phyloP scores from a whole-genome alignment of 2,797 vertebrate genomes.

The Sylvilagus floridanus region DNA sequence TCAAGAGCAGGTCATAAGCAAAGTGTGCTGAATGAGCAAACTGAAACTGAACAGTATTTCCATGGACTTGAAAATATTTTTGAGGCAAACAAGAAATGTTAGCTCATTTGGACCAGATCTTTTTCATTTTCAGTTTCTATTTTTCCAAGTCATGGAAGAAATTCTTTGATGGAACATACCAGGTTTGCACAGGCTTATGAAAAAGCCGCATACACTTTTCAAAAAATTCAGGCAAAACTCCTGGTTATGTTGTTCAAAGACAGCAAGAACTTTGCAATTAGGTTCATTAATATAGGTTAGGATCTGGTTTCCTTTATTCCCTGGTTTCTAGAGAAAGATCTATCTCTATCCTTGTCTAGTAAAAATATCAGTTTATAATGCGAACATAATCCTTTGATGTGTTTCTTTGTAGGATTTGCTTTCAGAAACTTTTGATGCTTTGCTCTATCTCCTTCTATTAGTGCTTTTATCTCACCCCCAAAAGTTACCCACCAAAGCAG shows the following conservation, averaged over 20 bases:
- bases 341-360: conserved; percentile 73
- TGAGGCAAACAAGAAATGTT: conserved; percentile 74
- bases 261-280: conserved; percentile 76
- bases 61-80: conserved; percentile 81
- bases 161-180: conserved; percentile 83
- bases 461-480: conserved; percentile 81
- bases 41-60: conserved; percentile 74
- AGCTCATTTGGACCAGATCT: conserved; percentile 80
- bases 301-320: conserved; percentile 79
- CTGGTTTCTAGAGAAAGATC: conserved; percentile 75
- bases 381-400: conserved; percentile 82
- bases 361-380: conserved; percentile 79
- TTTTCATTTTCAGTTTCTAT: conserved; percentile 82
- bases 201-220: conserved; percentile 76
- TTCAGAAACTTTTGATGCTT: conserved; percentile 70
- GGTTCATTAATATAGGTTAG: conserved; percentile 68
- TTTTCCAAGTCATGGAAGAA: conserved; percentile 82
- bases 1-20: conserved; percentile 61
- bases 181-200: conserved; percentile 78
- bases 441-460: conserved; percentile 77
- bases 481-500: conserved; percentile 86
- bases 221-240: conserved; percentile 79
- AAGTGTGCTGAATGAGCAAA: conserved; percentile 79
- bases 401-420: conserved; percentile 72
- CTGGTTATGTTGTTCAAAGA: conserved; percentile 77